Evolutionary conservation across 2,888 invertebrate species (phyloP).

Genomic region (Drosophila prostipennis): DNA sequence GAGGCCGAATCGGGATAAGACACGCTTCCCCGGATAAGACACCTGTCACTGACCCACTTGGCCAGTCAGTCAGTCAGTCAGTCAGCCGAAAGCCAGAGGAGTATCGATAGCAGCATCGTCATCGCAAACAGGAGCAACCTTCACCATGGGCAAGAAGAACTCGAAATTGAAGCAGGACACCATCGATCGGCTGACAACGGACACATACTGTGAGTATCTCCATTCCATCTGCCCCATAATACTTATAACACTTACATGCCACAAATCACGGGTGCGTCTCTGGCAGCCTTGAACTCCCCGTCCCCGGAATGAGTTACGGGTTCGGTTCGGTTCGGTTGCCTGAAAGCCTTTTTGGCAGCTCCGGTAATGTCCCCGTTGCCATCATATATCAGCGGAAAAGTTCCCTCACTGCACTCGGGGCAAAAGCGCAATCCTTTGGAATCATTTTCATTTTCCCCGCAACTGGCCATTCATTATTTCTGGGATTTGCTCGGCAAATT

Average conservation of each 20-base stretch:
- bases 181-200: constrained; percentile 95
- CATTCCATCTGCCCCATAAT: constrained; percentile 6
- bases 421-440: constrained; percentile 9
- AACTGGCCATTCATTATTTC: constrained; percentile 22
- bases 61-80: neutral
- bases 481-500: constrained; percentile 2
- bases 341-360: constrained; percentile 72
- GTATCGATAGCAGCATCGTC: neutral
- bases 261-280: constrained; percentile 47
- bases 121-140: constrained; percentile 8
- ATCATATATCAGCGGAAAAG: constrained; percentile 21
- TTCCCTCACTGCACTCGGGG: too few species aligned
- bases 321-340: constrained; percentile 24
- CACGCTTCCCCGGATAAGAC: constrained; percentile 53
- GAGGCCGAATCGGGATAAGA: constrained; percentile 62
- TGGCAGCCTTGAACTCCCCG: constrained; percentile 64
- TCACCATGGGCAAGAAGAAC: constrained; percentile 96
- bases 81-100: neutral
- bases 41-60: constrained; percentile 57
- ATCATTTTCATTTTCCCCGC: constrained; percentile 1
- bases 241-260: neutral
- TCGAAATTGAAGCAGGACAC: constrained; percentile 98
- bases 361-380: constrained; percentile 18
- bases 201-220: constrained; percentile 94
- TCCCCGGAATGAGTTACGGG: constrained; percentile 16